phyloP scores from a whole-genome alignment of 2,888 invertebrate species.

The Liodrosophila aerea region DNA sequence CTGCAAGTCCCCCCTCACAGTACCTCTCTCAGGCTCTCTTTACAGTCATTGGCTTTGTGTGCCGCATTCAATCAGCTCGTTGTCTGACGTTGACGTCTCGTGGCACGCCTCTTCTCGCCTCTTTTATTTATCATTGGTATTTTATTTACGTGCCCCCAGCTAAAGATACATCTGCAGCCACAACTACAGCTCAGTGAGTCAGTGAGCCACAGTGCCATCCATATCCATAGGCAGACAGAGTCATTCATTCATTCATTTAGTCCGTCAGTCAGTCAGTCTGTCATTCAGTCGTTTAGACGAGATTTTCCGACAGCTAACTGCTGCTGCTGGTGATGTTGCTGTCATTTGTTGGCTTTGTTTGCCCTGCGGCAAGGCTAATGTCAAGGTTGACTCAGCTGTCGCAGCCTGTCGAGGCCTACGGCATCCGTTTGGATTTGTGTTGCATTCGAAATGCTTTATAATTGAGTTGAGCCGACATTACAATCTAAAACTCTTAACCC shows the following conservation, averaged over 20 bases:
- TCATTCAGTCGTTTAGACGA: constrained; percentile 30
- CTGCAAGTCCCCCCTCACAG: constrained; percentile 7
- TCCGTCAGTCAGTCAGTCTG: constrained; percentile 12
- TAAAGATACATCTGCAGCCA: neutral
- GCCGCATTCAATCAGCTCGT: constrained; percentile 54
- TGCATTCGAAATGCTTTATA: constrained; percentile 65
- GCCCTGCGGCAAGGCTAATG: constrained; percentile 65
- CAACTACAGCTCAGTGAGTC: constrained; percentile 31
- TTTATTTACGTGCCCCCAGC: constrained; percentile 49
- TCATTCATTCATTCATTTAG: constrained; percentile 6
- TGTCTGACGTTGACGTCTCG: constrained; percentile 50
- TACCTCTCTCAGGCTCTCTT: neutral
- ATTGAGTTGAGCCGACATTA: constrained; percentile 47
- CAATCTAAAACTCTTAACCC: constrained; percentile 36
- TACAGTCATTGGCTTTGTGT: constrained; percentile 20
- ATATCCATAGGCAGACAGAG: constrained; percentile 8
- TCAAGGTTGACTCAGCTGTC: constrained; percentile 64
- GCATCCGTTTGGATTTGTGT: constrained; percentile 47
- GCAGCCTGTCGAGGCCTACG: constrained; percentile 41
- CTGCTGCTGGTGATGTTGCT: constrained; percentile 6
- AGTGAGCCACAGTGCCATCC: constrained; percentile 36
- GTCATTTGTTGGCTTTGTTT: constrained; percentile 39
- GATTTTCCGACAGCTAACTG: constrained; percentile 10
- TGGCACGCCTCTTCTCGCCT: constrained; percentile 40
- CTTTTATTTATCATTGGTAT: constrained; percentile 53